Base-by-base conservation (phyloP, 2,888 invertebrate genomes). In the Keiferia lycopersicella region DNA sequence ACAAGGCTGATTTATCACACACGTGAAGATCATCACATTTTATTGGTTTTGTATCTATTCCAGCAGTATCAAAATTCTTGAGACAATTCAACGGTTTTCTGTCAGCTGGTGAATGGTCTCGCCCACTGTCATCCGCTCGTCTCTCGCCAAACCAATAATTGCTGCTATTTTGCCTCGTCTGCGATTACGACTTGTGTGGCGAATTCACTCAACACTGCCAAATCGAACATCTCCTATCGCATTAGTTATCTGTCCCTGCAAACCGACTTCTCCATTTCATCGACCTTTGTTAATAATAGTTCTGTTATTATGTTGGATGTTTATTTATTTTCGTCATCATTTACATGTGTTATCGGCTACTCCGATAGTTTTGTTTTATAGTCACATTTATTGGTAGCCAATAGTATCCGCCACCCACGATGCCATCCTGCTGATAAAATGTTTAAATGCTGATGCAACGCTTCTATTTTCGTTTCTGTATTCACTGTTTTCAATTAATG, bases 41-140 rank as follows among this genome's bases (percentile, higher is more conserved):
- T 26, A 26, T 26, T 26, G 12, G 12, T 12, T 11, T 22, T 53
- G 22, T 14, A 20, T 53, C 18, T 22, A 50, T 50, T 18, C 50
- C 50, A 2, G 14, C 26, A 12, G 26, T 26, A 14, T 53, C 45
- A 45, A 16, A 45, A 45, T 16, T n/a, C 45, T 53, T 26, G 12
- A 53, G 51, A 61, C 60, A n/a, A 45, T 48, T 48, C 66, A 56
- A 67, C 64, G 60, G 68, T 75, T 75, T 74, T 75, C 77, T 73
- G 73, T 66, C 51, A 64, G 73, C 71, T 72, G 69, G 69, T 72
- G 71, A 72, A 74, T 75, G 67, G 69, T 67, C 64, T 58, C 70
- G 67, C 77, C 76, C 71, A 79, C 78, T 69, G 71, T 64, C 71
- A 74, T 78, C 77, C 77, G 74, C 65, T 41, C 12, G 16, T 75